Conservation (phyloP, 2,888 invertebrate genomes). For the Crioceris asparagi region DNA sequence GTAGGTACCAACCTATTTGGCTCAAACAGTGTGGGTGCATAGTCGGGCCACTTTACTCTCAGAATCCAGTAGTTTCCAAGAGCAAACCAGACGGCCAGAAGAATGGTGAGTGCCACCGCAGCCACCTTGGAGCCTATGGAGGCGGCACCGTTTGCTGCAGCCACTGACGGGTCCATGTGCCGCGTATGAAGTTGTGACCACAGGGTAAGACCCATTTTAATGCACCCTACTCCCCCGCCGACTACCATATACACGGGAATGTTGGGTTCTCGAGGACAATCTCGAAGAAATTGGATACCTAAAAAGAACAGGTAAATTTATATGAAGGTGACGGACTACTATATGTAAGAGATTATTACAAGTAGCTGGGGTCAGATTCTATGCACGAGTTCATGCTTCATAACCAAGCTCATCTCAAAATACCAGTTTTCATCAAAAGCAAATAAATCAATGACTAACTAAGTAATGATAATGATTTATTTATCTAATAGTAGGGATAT, state of each 20-base stretch:
- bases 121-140: constrained; percentile 51
- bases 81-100: constrained; percentile 65
- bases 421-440: no score
- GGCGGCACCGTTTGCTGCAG: constrained; percentile 38
- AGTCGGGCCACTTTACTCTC: constrained; percentile 67
- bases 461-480: no score
- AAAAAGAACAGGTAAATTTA: constrained; percentile 28
- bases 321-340: no score
- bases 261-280: constrained; percentile 66
- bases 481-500: no score
- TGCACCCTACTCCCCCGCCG: constrained; percentile 65
- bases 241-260: constrained; percentile 76
- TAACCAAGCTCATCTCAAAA: no score
- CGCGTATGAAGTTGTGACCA: constrained; percentile 56
- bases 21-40: constrained; percentile 57
- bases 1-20: constrained; percentile 58
- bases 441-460: no score
- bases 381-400: no score
- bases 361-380: no score
- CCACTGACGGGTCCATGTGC: constrained; percentile 28
- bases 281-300: constrained; percentile 71
- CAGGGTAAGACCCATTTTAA: constrained; percentile 57
- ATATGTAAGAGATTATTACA: no score
- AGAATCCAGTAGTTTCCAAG: constrained; percentile 73
- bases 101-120: constrained; percentile 53